Conservation (phyloP, 2,888 invertebrate species). For the Ceraclea dissimilis region DNA sequence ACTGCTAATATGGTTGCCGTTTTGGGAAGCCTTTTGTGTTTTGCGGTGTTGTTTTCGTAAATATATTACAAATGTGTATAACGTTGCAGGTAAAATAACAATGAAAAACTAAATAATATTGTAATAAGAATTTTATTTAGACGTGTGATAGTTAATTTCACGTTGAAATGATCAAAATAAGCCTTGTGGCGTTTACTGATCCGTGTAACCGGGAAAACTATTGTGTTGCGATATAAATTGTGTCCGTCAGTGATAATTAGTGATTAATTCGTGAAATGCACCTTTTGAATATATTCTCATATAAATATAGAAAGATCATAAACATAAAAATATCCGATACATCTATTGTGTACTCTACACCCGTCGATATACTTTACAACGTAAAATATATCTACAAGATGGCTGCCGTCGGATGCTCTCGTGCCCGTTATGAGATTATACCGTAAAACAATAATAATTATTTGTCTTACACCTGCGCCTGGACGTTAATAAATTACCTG, state of each 20-base stretch:
- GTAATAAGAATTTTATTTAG: conserved; percentile 6
- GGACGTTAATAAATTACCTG: not conserved
- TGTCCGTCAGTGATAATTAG: conserved; percentile 1
- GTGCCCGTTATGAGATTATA: conserved; percentile 31
- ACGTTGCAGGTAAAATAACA: conserved; percentile 3
- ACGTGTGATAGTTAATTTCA: conserved; percentile 8
- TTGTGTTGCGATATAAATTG: conserved; percentile 12
- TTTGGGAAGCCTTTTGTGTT: conserved; percentile 48
- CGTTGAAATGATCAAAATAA: conserved; percentile 8
- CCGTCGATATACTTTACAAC: conserved; percentile 33
- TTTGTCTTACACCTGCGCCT: conserved; percentile 6
- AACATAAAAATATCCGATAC: not conserved
- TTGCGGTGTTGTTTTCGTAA: conserved; percentile 44
- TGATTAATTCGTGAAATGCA: not conserved
- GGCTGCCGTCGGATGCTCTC: conserved; percentile 44
- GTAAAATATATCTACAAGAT: conserved; percentile 51
- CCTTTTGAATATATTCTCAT: not conserved
- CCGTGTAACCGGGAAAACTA: conserved; percentile 21
- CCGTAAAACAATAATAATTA: conserved; percentile 17
- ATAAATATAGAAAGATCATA: not conserved
- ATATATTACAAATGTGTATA: conserved; percentile 15
- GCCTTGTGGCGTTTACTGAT: conserved; percentile 14
- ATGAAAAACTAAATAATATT: not conserved
- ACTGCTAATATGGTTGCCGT: conserved; percentile 21
- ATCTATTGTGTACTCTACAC: conserved; percentile 7